Base-by-base conservation (phyloP, 2,888 invertebrate genomes). In the Drosophila borborema region DNA sequence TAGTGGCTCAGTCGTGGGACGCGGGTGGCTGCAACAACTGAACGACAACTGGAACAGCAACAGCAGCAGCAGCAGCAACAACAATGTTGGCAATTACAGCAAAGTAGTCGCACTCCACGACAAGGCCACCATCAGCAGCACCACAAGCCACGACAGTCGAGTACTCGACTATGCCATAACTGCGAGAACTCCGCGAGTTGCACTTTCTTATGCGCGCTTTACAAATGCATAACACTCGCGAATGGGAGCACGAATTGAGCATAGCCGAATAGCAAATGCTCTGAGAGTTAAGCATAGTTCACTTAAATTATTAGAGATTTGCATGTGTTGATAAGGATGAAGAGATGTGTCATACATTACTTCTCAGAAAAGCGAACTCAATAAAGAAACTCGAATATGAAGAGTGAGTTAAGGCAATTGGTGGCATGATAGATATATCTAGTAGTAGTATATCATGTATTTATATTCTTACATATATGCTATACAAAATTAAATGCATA, bases 31-130 rank as follows among this genome's bases (percentile, higher is more conserved):
- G 64, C 43, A 65, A 48, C 56, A n/a, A 64, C 76, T 59, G 55
- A 70, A 64, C 79, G 66, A 73, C 81, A 80, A 80, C 70, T 66
- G 63, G 71, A 70, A 51, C 70, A 64, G 72, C 56, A 64, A 48
- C 58, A 63, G 31, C 58, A 62, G 68, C 59, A 62, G 46, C 58
- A 71, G 63, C 66, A 68, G 54, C 73, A 74, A 72, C 69, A 75
- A 78, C 76, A 69, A 64, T 65, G 64, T 55, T 77, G 89, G 86
- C 85, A 86, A 90, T 90, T 86, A 86, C 77, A 67, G 65, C 76
- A 48, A 74, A 70, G 89, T 53, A 80, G 60, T 68, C 51, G 63
- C 59, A 66, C 66, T 84, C 61, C 53, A 62, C 67, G 53, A 59
- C 68, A 70, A 63, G 49, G 53, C 63, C 67, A 64, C 38, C 74